Base-by-base conservation (phyloP, 1,140 invertebrate species). In the Octopus bimaculoides region DNA sequence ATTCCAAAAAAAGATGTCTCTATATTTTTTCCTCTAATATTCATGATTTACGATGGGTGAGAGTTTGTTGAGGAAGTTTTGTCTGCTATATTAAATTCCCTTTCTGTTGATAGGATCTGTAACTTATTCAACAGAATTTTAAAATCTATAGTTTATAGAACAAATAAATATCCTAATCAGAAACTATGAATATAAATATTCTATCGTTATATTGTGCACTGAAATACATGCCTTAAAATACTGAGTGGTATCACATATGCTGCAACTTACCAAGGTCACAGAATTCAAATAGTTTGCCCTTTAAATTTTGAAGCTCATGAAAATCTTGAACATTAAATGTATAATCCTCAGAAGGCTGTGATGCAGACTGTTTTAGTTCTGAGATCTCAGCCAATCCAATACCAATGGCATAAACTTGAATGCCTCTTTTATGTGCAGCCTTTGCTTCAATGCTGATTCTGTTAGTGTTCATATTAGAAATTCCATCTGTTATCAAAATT, bases 401-500 rank as follows among this genome's bases (percentile, higher is more conserved):
- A 41, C 78, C 78, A 78, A 78, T 71, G 56, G 78, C 78, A 78
- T 56, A 78, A 17, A 78, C 55, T 17, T 66, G 54, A 61, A 71
- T 78, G 55, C 66, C 66, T n/a, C 20, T 17, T 5, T 66, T 52
- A 52, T n/a, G 55, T 8, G 66, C 66, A 10, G 20, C 56, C 9
- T 66, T 26, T 10, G 78, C 78, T 52, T 78, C 78, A 7, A 53
- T 52, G 9, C 20, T 54, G 17, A 55, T 78, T 9, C 53, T 10
- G 55, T 26, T n/a, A 12, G 56, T 52, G 66, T 78, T 78, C 55
- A 76, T 69, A 61, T 66, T 78, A 6, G 78, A 78, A 7, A 52
- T 52, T 26, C 80, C 80, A 54, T 81, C 80, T 20, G 80, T 81
- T 14, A 81, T 79, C 12, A 81, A 78, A 52, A 81, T 74, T 53